Evolutionary conservation across 2,113 vertebrate species (phyloP).

Genomic region (Eublepharis macularius): DNA sequence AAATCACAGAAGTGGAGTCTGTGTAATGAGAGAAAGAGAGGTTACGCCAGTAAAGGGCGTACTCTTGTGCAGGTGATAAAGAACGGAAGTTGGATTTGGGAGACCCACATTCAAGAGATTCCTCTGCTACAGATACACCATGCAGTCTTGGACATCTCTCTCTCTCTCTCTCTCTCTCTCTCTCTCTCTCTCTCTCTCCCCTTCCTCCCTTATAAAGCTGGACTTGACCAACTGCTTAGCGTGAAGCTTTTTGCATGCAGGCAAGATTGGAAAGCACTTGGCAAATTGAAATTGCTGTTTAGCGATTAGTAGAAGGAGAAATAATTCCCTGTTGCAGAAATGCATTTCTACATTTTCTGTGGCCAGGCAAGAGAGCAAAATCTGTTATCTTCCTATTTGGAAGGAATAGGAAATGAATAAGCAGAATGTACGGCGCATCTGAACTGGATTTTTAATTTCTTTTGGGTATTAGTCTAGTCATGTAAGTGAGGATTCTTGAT

Average conservation of each 20-base stretch:
- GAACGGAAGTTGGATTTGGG: background rate
- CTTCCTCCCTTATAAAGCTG: too few species aligned
- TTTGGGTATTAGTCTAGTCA: conserved; percentile 5
- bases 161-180: background rate
- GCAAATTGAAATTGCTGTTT: conserved; percentile 2
- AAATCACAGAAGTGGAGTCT: background rate
- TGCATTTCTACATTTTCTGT: background rate
- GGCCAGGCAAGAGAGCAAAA: background rate
- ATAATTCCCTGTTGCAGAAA: background rate
- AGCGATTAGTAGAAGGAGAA: background rate
- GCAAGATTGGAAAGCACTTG: background rate
- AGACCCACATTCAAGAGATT: background rate
- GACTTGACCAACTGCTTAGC: background rate
- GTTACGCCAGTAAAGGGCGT: background rate
- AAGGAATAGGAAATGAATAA: conserved; percentile 16
- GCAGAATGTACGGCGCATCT: background rate
- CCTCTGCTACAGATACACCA: background rate
- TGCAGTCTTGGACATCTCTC: background rate
- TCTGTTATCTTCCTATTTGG: background rate
- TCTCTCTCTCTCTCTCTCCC: background rate
- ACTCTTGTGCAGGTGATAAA: background rate
- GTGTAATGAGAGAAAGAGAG: background rate
- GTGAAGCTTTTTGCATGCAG: background rate
- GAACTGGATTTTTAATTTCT: conserved; percentile 17
- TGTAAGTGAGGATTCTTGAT: conserved; percentile 5